These are phyloP conservation scores for Montipora sp. DNA, from an alignment of 64 coral and sea anemone genomes.

Conservation along the genomic window DNA sequence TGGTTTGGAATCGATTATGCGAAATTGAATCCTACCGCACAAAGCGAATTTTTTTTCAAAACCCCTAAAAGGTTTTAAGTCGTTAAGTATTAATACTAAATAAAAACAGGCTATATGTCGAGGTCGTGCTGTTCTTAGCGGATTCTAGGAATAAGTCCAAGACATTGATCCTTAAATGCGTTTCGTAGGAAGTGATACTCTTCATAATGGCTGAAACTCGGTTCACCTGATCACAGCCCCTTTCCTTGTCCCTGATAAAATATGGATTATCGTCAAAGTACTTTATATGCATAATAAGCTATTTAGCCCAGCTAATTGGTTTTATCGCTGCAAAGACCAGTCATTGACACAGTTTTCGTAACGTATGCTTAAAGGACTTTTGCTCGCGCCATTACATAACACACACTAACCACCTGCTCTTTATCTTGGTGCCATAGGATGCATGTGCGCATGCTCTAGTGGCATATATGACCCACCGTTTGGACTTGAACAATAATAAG, in stretches of 20 bases:
- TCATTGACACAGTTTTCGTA: slow-evolving; percentile 34
- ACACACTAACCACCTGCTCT: not conserved
- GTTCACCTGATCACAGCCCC: not conserved
- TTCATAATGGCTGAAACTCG: not conserved
- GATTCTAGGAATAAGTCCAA: slow-evolving; percentile 45
- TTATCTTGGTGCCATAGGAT: slow-evolving; percentile 92
- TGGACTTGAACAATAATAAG: slow-evolving; percentile 88
- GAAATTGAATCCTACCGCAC: slow-evolving; percentile 2
- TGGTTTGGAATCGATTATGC: not conserved
- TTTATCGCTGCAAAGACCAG: slow-evolving; percentile 8
- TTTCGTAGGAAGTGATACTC: slow-evolving; percentile 38
- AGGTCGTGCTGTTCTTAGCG: not conserved
- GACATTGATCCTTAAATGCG: slow-evolving; percentile 38
- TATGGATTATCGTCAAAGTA: slow-evolving; percentile 32
- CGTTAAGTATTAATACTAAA: slow-evolving; percentile 23
- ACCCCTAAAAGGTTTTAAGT: slow-evolving; percentile 37
- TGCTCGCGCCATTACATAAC: not conserved
- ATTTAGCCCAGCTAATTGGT: slow-evolving; percentile 49
- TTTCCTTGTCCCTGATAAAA: not conserved
- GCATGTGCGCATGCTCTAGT: slow-evolving; percentile 88
- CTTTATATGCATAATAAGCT: slow-evolving; percentile 46
- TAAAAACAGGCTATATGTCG: slow-evolving; percentile 49
- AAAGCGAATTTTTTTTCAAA: slow-evolving; percentile 7
- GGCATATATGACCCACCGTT: slow-evolving; percentile 87
- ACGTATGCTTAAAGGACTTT: not conserved